Conservation (phyloP, 1,140 invertebrate genomes). For the Radopholus similis region DNA sequence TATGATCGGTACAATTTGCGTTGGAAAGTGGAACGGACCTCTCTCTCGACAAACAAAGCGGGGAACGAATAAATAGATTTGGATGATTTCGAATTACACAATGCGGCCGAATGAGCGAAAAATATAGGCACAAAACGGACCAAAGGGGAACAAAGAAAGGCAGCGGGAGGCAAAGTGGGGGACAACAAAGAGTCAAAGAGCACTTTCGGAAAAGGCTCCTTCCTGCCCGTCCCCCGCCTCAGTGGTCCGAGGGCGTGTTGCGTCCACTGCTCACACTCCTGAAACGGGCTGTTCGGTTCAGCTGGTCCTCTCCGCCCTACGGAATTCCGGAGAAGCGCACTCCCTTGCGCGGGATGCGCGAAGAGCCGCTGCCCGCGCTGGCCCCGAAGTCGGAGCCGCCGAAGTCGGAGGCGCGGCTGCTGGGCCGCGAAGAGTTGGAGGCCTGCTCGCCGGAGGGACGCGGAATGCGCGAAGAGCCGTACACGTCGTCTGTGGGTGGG, state of each 20-base stretch:
- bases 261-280: not conserved
- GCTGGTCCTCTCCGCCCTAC: not conserved
- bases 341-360: not conserved
- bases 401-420: slow-evolving; percentile 10
- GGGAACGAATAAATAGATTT: too few relatives aligned
- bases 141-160: too few relatives aligned
- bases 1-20: too few relatives aligned
- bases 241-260: not conserved
- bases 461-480: slow-evolving; percentile 29
- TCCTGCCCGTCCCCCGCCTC: too few relatives aligned
- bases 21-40: too few relatives aligned
- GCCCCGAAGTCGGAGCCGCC: slow-evolving; percentile 2
- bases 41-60: too few relatives aligned
- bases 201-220: too few relatives aligned
- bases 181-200: too few relatives aligned
- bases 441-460: slow-evolving; percentile 19
- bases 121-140: too few relatives aligned
- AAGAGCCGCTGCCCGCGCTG: not conserved
- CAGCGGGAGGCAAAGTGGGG: too few relatives aligned
- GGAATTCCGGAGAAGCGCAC: not conserved
- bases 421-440: slow-evolving; percentile 10
- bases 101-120: too few relatives aligned
- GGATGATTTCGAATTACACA: too few relatives aligned
- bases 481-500: slow-evolving; percentile 7
- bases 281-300: not conserved